Conservation (phyloP, 2,888 invertebrate species). For the Aspidiotus destructor region DNA sequence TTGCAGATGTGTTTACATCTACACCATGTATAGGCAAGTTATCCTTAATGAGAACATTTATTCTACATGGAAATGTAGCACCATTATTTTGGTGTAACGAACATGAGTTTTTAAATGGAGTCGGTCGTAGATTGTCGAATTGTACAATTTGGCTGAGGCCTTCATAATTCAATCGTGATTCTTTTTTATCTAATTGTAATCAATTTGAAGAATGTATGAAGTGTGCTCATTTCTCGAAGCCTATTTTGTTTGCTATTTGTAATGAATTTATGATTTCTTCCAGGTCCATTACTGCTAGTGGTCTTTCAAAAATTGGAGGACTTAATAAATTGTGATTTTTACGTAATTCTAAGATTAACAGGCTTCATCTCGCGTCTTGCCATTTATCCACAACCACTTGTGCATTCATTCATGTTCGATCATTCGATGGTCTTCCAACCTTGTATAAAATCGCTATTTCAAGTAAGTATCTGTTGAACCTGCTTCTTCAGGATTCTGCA, state of each 20-base stretch:
- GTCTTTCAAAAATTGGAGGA: slow-evolving; percentile 71
- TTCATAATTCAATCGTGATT: no score
- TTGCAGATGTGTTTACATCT: slow-evolving; percentile 34
- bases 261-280: slow-evolving; percentile 23
- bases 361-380: slow-evolving; percentile 77
- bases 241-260: no score
- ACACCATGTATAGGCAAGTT: slow-evolving; percentile 38
- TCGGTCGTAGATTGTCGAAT: no score
- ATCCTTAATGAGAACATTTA: no score
- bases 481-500: not conserved
- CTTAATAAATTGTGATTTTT: slow-evolving; percentile 72
- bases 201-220: no score
- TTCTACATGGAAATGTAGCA: not conserved
- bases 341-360: slow-evolving; percentile 77
- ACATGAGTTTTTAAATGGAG: no score
- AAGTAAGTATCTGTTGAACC: slow-evolving; percentile 50
- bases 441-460: slow-evolving; percentile 79
- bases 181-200: no score
- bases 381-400: slow-evolving; percentile 76
- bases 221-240: no score
- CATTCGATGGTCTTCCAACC: slow-evolving; percentile 78
- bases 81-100: no score
- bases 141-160: no score
- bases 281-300: slow-evolving; percentile 71
- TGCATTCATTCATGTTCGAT: slow-evolving; percentile 78